Evolutionary conservation across 2,797 vertebrate species (phyloP).

Genomic region (Prunella strophiata): DNA sequence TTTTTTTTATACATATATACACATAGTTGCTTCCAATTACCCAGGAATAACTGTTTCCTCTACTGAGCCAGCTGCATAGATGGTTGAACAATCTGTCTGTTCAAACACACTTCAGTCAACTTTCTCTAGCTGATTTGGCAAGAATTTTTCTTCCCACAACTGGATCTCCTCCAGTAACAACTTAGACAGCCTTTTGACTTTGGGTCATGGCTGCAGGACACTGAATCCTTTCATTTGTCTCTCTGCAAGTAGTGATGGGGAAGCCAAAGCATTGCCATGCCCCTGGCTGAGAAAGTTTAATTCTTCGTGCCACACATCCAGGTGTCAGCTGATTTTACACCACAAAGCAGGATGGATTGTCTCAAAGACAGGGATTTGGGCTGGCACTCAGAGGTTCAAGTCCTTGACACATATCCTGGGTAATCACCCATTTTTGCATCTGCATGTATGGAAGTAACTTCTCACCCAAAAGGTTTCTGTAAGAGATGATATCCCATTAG

Average conservation of each 20-base stretch:
- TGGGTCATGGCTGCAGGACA: slow-evolving; percentile 18
- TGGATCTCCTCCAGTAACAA: slow-evolving; percentile 62
- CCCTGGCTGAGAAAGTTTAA: not conserved
- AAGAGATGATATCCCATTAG: not conserved
- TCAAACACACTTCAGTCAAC: slow-evolving; percentile 45
- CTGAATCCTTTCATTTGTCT: slow-evolving; percentile 33
- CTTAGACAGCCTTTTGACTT: slow-evolving; percentile 41
- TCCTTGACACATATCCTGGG: not conserved
- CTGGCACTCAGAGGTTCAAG: not conserved
- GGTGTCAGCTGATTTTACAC: not conserved
- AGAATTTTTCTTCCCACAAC: slow-evolving; percentile 15
- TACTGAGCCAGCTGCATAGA: slow-evolving; percentile 37
- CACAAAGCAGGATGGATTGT: not conserved
- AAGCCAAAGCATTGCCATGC: not conserved
- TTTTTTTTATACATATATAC: not conserved
- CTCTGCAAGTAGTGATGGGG: not conserved
- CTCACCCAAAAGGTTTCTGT: not conserved
- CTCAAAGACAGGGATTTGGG: not conserved
- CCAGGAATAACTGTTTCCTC: slow-evolving; percentile 43
- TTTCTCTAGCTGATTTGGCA: slow-evolving; percentile 55
- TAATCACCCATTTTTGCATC: not conserved
- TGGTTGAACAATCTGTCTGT: slow-evolving; percentile 57
- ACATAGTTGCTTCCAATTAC: slow-evolving; percentile 43
- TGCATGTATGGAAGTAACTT: not conserved
- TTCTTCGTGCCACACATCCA: not conserved